Evolutionary conservation across 2,113 vertebrate species (phyloP).

Genomic region (Pedionomus torquatus): DNA sequence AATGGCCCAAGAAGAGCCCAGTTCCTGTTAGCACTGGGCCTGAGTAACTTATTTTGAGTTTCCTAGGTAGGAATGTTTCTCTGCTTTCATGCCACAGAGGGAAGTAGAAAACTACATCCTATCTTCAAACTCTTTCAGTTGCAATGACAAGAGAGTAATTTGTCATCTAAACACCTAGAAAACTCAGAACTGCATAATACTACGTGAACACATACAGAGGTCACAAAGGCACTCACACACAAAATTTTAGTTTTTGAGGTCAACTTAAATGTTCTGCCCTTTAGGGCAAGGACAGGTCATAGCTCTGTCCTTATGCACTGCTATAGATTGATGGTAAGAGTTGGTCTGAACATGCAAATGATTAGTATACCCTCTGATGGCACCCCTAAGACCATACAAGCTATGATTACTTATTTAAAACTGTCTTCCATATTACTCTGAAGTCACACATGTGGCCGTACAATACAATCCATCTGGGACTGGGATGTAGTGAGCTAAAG

Average conservation of each 20-base stretch:
- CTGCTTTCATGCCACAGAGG: background rate
- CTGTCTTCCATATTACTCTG: background rate
- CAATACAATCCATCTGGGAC: accelerated
- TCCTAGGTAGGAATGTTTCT: background rate
- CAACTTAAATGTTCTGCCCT: background rate
- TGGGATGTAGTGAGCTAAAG: background rate
- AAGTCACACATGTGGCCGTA: background rate
- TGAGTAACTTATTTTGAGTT: background rate
- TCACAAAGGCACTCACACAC: background rate
- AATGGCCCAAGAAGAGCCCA: background rate
- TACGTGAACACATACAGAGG: background rate
- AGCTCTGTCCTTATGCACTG: background rate
- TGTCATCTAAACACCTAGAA: background rate
- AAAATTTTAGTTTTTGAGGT: background rate
- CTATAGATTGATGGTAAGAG: background rate
- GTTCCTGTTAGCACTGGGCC: background rate
- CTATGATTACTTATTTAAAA: background rate
- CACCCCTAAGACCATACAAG: background rate
- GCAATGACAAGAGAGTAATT: background rate
- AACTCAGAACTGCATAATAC: background rate
- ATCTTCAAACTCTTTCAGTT: background rate
- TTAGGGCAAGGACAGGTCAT: background rate
- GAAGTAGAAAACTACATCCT: background rate
- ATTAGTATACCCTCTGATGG: background rate
- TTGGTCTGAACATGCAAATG: background rate